These are phyloP conservation scores for Narcine bancroftii DNA, from an alignment of 2,113 vertebrate species.

Conservation along the genomic window DNA sequence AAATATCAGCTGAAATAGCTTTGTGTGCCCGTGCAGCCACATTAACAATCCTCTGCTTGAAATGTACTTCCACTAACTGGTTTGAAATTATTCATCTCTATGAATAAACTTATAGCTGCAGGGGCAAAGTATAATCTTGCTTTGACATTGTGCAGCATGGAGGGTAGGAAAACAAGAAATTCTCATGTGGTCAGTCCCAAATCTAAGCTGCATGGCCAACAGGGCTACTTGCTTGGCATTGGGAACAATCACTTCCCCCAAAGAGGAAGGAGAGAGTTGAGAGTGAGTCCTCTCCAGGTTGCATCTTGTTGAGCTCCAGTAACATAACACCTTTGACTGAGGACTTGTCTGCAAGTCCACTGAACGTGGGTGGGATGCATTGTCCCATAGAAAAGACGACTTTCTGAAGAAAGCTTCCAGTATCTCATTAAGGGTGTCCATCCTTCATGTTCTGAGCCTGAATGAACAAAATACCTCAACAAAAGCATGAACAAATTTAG, in stretches of 20 bases:
- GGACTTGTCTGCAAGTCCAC: neutral
- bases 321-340: neutral
- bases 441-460: slow-evolving; percentile 11
- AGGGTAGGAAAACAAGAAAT: neutral
- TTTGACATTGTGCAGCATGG: neutral
- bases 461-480: neutral
- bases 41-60: neutral
- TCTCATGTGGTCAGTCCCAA: neutral
- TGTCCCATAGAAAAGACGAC: slow-evolving; percentile 43
- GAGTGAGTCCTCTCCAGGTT: neutral
- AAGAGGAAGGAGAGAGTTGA: neutral
- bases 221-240: neutral
- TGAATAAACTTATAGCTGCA: neutral
- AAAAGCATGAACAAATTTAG: neutral
- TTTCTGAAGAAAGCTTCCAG: neutral
- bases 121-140: too few species aligned
- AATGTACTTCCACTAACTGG: neutral
- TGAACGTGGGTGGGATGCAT: slow-evolving; percentile 18
- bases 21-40: neutral
- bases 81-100: neutral
- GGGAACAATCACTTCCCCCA: neutral
- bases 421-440: neutral
- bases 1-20: neutral
- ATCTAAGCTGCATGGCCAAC: too few species aligned
- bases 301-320: neutral